phyloP scores from a whole-genome alignment of 2,888 invertebrate genomes.

The Epirrhoe alternata region DNA sequence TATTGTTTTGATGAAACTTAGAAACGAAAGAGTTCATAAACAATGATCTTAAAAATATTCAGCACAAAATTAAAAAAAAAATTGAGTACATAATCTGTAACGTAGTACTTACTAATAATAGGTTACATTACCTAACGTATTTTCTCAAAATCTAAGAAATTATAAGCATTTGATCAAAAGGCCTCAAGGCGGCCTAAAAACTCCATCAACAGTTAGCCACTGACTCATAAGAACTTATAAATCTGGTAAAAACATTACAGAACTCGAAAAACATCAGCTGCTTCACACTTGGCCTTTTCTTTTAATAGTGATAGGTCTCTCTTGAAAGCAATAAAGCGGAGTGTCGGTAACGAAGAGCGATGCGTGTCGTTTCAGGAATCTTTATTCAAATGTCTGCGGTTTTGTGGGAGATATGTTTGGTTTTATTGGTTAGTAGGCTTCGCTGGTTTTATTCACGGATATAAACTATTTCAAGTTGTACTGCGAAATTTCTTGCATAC shows the following conservation, averaged over 20 bases:
- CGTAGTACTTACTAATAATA: no score
- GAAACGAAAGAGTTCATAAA: no score
- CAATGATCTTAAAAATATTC: no score
- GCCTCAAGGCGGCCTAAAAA: no score
- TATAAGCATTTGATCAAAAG: no score
- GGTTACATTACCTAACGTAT: no score
- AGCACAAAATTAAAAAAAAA: no score
- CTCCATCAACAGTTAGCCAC: no score
- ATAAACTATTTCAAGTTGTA: not conserved
- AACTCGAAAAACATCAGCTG: not conserved
- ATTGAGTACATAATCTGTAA: no score
- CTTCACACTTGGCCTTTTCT: constrained; percentile 18
- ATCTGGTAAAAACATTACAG: not conserved
- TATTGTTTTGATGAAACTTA: no score
- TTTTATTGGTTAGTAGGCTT: constrained; percentile 6
- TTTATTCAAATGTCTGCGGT: constrained; percentile 33
- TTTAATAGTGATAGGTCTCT: constrained; percentile 36
- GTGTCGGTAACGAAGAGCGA: constrained; percentile 41
- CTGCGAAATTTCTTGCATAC: not conserved
- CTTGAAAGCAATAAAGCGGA: constrained; percentile 37
- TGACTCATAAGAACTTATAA: no score
- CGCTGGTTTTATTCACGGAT: not conserved
- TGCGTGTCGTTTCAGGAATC: constrained; percentile 28
- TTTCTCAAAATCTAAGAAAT: no score
- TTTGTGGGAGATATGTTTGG: constrained; percentile 12